Base-by-base conservation (phyloP, 2,797 vertebrate species). In the Anguilla marmorata region DNA sequence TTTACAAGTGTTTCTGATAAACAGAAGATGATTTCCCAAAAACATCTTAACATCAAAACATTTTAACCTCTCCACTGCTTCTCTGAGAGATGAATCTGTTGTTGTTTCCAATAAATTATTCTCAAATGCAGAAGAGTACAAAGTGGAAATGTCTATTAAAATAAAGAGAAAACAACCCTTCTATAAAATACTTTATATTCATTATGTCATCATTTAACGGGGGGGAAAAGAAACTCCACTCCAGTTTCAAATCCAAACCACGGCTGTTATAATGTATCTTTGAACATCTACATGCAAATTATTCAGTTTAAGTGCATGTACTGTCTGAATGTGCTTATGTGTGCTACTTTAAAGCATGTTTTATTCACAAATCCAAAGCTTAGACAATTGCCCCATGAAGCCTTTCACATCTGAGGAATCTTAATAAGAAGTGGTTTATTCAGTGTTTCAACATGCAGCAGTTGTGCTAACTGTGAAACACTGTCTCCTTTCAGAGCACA, bases 331-430 rank as follows among this genome's bases (percentile, higher is more conserved):
- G 37, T n/a, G 85, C 85, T 88, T 85, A 86, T 56, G 7, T 30
- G 84, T 82, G 56, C 76, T 63, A 48, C 87, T 41, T 45, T 56
- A 50, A 30, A 79, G 87, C 56, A 41, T n/a, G 8, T 80, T 85
- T 54, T 14, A 24, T 24, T 6, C 27, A 1, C 16, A 56, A 80
- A 56, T 54, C 7, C 56, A 33, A n/a, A 41, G 50, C 37, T 74
- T 27, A 5, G 0, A 41, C 12, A 48, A 86, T 52, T 54, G 79
- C 56, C 79, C n/a, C 86, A 85, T 14, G 50, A 41, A 14, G 50
- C 85, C 72, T 45, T 86, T 88, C 87, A 90, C 84, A 33, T 48
- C 50, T 30, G n/a, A 87, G 85, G 88, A 92, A 90, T 91, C 60
- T 90, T 90, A 88, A 89, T 88, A 88, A 60, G 84, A 89, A 87